Percentiles rank a stretch among this genome's conserved stretches.
Conservation (phyloP, 1,140 invertebrate genomes). For the Delia radicum region DNA sequence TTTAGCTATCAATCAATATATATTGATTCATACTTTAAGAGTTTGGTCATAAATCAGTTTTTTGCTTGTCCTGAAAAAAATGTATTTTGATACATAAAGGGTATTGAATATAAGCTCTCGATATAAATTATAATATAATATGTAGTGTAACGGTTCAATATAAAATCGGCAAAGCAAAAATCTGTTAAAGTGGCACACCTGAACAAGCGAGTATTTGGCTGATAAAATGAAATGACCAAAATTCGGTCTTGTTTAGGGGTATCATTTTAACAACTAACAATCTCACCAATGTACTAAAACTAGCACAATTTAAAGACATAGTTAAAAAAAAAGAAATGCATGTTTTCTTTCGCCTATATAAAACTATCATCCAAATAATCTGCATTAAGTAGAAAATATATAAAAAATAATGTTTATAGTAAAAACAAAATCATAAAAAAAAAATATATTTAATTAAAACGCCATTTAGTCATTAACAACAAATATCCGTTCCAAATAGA, state of each 20-base stretch:
- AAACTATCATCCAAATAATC: not conserved
- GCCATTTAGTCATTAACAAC: not conserved
- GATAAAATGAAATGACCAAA: constrained; percentile 15
- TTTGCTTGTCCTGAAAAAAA: no score
- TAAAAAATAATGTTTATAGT: not conserved
- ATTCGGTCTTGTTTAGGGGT: constrained; percentile 23
- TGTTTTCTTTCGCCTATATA: no score
- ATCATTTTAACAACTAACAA: constrained; percentile 3
- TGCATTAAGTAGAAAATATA: not conserved
- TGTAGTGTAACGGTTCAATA: not conserved
- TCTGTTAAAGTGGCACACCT: constrained; percentile 10
- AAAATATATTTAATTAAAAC: not conserved
- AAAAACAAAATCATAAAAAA: not conserved
- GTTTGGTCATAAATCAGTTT: no score
- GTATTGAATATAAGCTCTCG: no score
- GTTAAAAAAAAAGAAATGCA: not conserved
- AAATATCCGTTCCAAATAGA: not conserved
- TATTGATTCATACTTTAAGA: no score
- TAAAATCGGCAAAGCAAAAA: not conserved
- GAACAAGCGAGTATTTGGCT: constrained; percentile 22
- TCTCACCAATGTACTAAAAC: no score
- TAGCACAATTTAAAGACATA: not conserved
- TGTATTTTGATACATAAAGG: no score
- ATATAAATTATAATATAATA: no score
- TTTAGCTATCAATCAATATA: no score